These are phyloP conservation scores for Eupithecia vulgata DNA, from an alignment of 2,888 invertebrate species.

Conservation along the genomic window DNA sequence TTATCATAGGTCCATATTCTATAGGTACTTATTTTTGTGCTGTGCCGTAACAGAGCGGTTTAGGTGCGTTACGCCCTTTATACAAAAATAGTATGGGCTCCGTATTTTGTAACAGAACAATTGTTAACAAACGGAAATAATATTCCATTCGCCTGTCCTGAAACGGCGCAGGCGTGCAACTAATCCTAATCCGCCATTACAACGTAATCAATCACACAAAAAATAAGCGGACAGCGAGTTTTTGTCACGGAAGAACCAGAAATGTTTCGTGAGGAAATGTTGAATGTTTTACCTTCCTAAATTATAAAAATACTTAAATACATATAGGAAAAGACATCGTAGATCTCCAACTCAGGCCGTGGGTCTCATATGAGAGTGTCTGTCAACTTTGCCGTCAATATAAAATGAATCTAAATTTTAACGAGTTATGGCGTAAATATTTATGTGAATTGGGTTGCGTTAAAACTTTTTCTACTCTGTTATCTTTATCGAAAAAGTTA, in stretches of 20 bases:
- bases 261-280: slow-evolving; percentile 43
- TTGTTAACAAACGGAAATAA: slow-evolving; percentile 21
- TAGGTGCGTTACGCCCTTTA: background rate
- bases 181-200: slow-evolving; percentile 68
- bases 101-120: slow-evolving; percentile 2
- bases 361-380: too few relatives aligned
- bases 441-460: too few relatives aligned
- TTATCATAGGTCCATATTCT: background rate
- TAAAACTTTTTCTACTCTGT: too few relatives aligned
- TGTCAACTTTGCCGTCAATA: too few relatives aligned
- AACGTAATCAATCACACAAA: slow-evolving; percentile 67
- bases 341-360: too few relatives aligned
- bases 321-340: too few relatives aligned
- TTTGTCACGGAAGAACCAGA: slow-evolving; percentile 46
- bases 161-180: slow-evolving; percentile 35
- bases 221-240: slow-evolving; percentile 52
- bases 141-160: slow-evolving; percentile 31
- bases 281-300: background rate
- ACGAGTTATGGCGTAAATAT: too few relatives aligned
- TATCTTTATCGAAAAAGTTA: too few relatives aligned
- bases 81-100: background rate
- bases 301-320: background rate
- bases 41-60: too few relatives aligned
- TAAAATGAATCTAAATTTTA: too few relatives aligned
- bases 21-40: background rate